Conservation (phyloP, 2,888 invertebrate genomes). For the Microchrysa polita region DNA sequence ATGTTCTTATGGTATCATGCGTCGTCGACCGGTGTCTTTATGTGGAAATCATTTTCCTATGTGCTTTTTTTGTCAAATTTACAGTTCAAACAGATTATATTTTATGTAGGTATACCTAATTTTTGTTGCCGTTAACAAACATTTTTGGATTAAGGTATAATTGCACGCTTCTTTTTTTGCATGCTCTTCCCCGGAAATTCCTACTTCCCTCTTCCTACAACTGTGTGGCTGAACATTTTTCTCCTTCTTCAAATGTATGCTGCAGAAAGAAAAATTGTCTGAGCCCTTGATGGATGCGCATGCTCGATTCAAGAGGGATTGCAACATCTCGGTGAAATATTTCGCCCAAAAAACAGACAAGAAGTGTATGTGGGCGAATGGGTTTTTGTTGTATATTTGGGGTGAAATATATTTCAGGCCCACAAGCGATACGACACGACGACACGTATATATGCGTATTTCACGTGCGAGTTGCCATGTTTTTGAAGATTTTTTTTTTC, state of each 20-base stretch:
- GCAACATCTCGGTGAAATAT: background rate
- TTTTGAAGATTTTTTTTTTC: no score
- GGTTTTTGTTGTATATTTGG: background rate
- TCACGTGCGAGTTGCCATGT: no score
- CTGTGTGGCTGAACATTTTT: background rate
- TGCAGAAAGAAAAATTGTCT: background rate
- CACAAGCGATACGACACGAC: no score
- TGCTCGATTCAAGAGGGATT: constrained; percentile 9
- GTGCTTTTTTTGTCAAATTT: no score
- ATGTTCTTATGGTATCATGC: background rate
- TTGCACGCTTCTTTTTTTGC: background rate
- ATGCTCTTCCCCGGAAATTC: background rate
- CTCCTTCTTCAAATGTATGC: background rate
- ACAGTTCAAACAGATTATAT: no score
- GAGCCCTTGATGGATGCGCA: background rate
- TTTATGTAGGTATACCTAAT: constrained; percentile 8
- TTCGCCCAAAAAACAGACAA: background rate
- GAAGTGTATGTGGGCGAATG: background rate
- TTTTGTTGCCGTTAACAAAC: background rate
- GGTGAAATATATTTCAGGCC: no score
- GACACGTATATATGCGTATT: no score
- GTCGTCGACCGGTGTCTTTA: background rate
- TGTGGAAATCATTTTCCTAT: no score
- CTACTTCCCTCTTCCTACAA: background rate
- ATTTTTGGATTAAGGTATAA: constrained; percentile 1